These are phyloP conservation scores for Octomys mimax DNA, from an alignment of 2,797 vertebrate genomes.

Conservation along the genomic window DNA sequence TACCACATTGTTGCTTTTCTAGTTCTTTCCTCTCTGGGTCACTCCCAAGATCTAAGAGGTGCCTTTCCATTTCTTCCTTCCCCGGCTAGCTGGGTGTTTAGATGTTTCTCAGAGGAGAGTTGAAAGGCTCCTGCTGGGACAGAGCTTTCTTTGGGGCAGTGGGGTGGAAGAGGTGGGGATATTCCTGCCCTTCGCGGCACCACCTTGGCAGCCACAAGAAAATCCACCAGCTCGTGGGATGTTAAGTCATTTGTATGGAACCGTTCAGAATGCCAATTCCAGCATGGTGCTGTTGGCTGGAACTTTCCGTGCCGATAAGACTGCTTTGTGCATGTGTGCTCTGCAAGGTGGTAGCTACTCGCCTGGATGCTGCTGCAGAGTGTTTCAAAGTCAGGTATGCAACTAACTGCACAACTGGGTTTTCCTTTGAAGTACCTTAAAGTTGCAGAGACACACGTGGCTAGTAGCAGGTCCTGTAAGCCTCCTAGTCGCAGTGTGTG, in stretches of 20 bases:
- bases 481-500: background rate
- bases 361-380: fast-evolving
- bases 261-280: background rate
- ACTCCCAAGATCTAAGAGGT: slow-evolving; percentile 42
- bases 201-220: background rate
- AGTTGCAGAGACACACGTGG: background rate
- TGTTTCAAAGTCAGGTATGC: no score
- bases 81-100: background rate
- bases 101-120: background rate
- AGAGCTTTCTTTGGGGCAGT: background rate
- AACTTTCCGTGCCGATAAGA: background rate
- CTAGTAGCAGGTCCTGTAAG: fast-evolving
- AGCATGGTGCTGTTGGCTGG: background rate
- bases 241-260: background rate
- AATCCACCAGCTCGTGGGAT: fast-evolving
- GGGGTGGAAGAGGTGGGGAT: background rate
- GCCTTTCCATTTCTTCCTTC: background rate
- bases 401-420: background rate
- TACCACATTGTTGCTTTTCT: background rate
- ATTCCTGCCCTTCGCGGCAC: background rate
- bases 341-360: fast-evolving
- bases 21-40: slow-evolving; percentile 9
- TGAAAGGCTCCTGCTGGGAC: background rate
- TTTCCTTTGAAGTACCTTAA: background rate
- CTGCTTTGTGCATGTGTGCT: background rate